Conservation (phyloP, 2,113 vertebrate species). For the Tapirus terrestris region DNA sequence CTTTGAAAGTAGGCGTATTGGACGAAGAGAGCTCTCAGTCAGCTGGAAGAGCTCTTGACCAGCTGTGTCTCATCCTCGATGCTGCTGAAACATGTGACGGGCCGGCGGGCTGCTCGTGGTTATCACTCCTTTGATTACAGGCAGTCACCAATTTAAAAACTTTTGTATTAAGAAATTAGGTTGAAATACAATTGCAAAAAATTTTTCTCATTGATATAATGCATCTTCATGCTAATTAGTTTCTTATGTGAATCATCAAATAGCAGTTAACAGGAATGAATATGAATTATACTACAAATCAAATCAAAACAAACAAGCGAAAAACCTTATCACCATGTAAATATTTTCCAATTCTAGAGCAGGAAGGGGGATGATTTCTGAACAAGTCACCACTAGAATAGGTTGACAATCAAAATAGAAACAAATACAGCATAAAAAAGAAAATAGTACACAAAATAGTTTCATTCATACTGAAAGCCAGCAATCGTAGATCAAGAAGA, state of each 20-base stretch:
- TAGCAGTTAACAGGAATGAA: background rate
- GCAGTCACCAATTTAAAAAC: background rate
- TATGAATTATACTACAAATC: background rate
- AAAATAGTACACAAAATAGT: background rate
- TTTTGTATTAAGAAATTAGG: background rate
- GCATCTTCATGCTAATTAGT: background rate
- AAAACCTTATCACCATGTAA: background rate
- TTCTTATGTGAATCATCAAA: background rate
- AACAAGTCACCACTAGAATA: background rate
- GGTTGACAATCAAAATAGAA: background rate
- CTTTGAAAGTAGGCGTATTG: background rate
- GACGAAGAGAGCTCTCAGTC: background rate
- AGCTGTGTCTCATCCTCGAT: background rate
- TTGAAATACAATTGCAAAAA: background rate
- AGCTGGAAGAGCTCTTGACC: background rate
- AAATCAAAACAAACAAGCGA: background rate
- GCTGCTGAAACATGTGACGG: background rate
- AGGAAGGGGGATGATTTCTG: background rate
- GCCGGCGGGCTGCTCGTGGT: background rate
- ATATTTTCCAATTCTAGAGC: background rate
- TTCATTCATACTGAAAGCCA: conserved; percentile 15
- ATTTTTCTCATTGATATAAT: background rate
- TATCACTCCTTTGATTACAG: background rate
- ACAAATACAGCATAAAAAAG: background rate
- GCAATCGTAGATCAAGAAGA: background rate